A percentile compares a stretch with the other conserved stretches of the same genome.
Conservation (phyloP, 2,797 vertebrate genomes). For the Antrozous pallidus region DNA sequence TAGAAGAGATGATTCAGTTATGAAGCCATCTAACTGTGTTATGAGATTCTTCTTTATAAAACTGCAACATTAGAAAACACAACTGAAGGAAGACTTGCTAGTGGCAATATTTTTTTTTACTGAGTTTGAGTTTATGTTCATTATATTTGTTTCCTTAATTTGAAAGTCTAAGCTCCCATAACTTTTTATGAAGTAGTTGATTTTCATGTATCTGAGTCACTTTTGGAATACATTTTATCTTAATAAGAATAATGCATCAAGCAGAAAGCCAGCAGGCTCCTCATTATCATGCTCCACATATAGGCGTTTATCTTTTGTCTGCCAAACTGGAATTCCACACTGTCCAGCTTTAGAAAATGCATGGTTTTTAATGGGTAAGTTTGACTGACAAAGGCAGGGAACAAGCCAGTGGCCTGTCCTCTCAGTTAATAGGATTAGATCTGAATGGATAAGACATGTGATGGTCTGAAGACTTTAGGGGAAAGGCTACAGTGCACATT, state of each 20-base stretch:
- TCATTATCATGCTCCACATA: conserved; percentile 56
- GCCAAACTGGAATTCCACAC: conserved; percentile 69
- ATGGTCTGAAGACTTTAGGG: conserved; percentile 68
- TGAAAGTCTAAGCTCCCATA: conserved; percentile 17
- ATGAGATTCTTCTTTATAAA: conserved; percentile 3
- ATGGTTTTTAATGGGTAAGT: conserved; percentile 72
- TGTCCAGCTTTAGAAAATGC: conserved; percentile 71
- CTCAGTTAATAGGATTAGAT: conserved; percentile 59
- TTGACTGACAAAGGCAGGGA: conserved; percentile 78
- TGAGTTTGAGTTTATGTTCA: conserved; percentile 51
- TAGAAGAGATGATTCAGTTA: not conserved
- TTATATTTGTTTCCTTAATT: conserved; percentile 49
- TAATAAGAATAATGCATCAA: conserved; percentile 78
- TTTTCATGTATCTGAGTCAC: conserved; percentile 66
- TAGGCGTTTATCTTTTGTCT: conserved; percentile 72
- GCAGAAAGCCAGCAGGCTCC: conserved; percentile 70
- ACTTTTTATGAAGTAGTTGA: conserved; percentile 53
- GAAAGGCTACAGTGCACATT: conserved; percentile 28
- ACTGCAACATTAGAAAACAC: not conserved
- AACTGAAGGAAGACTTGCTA: not conserved
- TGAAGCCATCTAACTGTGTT: not conserved
- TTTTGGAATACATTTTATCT: conserved; percentile 76
- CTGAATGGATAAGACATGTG: conserved; percentile 56
- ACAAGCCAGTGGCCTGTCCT: conserved; percentile 58
- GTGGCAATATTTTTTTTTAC: not conserved